phyloP scores from a whole-genome alignment of 2,888 invertebrate genomes.

The Ornithoptera alexandrae region DNA sequence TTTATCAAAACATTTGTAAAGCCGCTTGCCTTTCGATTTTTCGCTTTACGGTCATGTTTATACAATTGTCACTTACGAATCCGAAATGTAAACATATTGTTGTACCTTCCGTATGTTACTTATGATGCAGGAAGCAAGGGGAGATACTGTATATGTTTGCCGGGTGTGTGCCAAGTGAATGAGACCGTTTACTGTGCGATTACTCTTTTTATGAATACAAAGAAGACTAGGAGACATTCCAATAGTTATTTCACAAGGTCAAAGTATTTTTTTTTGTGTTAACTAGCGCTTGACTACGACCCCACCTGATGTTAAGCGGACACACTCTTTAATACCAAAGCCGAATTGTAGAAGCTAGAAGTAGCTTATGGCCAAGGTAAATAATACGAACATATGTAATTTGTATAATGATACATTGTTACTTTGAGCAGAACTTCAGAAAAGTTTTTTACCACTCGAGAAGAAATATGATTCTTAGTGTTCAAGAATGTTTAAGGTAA shows the following conservation, averaged over 20 bases:
- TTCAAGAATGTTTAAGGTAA: neutral
- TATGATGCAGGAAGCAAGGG: slow-evolving; percentile 72
- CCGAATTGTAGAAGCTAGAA: no score
- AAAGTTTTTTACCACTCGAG: no score
- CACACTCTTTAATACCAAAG: neutral
- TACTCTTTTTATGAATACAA: slow-evolving; percentile 50
- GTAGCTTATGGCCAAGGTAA: no score
- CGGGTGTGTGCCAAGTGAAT: slow-evolving; percentile 62
- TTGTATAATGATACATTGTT: no score
- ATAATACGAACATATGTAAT: no score
- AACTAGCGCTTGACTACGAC: no score
- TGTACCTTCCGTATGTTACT: slow-evolving; percentile 59
- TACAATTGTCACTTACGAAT: slow-evolving; percentile 39
- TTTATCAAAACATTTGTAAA: slow-evolving; percentile 31
- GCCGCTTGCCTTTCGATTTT: slow-evolving; percentile 46
- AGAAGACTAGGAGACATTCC: slow-evolving; percentile 40
- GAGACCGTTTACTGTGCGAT: slow-evolving; percentile 60
- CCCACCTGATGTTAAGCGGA: no score
- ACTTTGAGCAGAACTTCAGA: no score
- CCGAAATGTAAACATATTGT: slow-evolving; percentile 41
- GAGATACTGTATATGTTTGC: slow-evolving; percentile 59
- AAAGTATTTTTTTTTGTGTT: neutral
- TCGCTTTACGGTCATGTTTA: slow-evolving; percentile 46
- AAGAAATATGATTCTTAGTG: no score
- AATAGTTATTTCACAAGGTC: slow-evolving; percentile 14